These are phyloP conservation scores for Salpingus planirostris DNA, from an alignment of 2,888 invertebrate species.

Conservation along the genomic window DNA sequence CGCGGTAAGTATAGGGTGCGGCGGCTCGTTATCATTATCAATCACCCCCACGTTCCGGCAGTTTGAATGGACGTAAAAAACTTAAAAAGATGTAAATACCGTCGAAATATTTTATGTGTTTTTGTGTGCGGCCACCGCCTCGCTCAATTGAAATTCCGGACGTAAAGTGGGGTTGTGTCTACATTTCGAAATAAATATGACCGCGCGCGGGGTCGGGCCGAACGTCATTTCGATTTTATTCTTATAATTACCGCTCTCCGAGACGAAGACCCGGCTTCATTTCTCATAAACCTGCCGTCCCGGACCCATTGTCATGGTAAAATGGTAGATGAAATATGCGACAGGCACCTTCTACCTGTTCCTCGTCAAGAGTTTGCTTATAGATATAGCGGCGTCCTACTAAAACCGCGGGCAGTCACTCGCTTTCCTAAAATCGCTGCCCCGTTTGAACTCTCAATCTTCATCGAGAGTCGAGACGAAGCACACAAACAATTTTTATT, in stretches of 20 bases:
- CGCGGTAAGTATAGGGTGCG: too few species aligned
- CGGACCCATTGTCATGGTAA: slow-evolving; percentile 30
- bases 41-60: too few species aligned
- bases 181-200: slow-evolving; percentile 23
- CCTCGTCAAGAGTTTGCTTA: too few species aligned
- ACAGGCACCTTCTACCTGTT: slow-evolving; percentile 22
- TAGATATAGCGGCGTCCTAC: too few species aligned
- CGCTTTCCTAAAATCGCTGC: too few species aligned
- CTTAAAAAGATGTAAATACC: slow-evolving; percentile 10
- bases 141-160: slow-evolving; percentile 19
- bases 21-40: too few species aligned
- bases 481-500: too few species aligned
- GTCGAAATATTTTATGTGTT: slow-evolving; percentile 7
- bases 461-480: too few species aligned
- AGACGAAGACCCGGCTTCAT: slow-evolving; percentile 19
- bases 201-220: too few species aligned
- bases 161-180: slow-evolving; percentile 22
- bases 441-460: too few species aligned
- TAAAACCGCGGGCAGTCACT: too few species aligned
- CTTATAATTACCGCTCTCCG: slow-evolving; percentile 29
- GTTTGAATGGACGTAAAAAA: too few species aligned
- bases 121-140: not conserved
- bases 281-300: slow-evolving; percentile 22
- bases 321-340: slow-evolving; percentile 27
- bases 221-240: slow-evolving; percentile 12